Base-by-base conservation (phyloP, 1,140 invertebrate genomes). In the Drosophila nigromelanica region DNA sequence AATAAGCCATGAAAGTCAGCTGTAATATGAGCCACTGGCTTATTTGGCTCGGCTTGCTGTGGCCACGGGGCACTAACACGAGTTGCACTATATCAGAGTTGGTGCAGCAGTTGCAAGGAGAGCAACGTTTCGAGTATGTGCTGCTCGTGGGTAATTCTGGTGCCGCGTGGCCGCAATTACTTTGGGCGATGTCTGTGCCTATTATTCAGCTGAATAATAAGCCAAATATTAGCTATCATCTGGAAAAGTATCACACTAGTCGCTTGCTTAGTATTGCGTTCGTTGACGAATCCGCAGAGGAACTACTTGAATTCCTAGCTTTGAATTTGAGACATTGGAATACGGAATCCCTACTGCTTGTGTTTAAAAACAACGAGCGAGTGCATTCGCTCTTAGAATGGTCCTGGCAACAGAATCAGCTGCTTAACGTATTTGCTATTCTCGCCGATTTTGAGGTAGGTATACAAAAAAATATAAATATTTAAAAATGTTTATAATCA, bases 391-490 rank as follows among this genome's bases (percentile, higher is more conserved):
- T 90, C 5, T 37, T 87, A 35, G 47, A 74, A 35, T 71, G 66
- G 54, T 83, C 70, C 48, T 90, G 89, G 89, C 43, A 70, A 5
- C 61, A 74, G 5, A 27, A 50, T 18, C 56, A 83, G 21, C 47
- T 81, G 6, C 48, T 87, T 10, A 90, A 90, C 73, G 87, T 90
- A 0, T 12, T 75, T 15, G 73, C 66, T 0, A 63, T 90, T 4
- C 48, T 55, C 18, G 14, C 37, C 0, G 52, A 90, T 4, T 90
- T 74, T 37, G 35, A 90, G 82, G 89, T 90, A 2, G 51, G 68
- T 48, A 3, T 48, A 4, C 33, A 6, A 10, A 40, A 40, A 40
- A 14, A 40, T 40, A 2, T 40, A 10, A 10, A 10, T 10, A 7
- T 35, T 35, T 1, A 6, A 8, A 10, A 8, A 35, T 35, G 6